Evolutionary conservation across 1,140 invertebrate genomes (phyloP).

Genomic region (Camponotus pennsylvanicus): DNA sequence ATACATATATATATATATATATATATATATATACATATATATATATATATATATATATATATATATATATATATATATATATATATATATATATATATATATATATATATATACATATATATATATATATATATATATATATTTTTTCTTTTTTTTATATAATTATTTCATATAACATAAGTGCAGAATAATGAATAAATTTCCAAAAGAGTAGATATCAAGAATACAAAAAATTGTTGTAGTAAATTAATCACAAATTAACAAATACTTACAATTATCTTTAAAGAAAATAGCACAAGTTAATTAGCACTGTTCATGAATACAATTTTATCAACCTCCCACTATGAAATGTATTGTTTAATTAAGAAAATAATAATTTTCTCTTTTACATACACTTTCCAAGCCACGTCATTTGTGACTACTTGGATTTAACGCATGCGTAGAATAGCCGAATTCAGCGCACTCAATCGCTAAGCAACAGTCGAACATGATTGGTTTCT

Average conservation of each 20-base stretch:
- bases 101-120: slow-evolving; percentile 16
- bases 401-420: slow-evolving; percentile 81
- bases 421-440: slow-evolving; percentile 68
- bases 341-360: no score
- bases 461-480: no score
- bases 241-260: slow-evolving; percentile 54
- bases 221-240: slow-evolving; percentile 33
- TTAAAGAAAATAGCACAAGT: background rate
- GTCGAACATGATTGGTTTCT: no score
- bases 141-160: background rate
- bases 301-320: background rate
- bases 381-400: slow-evolving; percentile 62
- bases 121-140: slow-evolving; percentile 63
- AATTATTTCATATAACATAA: slow-evolving; percentile 33
- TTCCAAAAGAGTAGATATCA: background rate
- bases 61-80: background rate
- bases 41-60: background rate
- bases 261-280: slow-evolving; percentile 26
- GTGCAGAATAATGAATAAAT: background rate
- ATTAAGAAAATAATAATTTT: slow-evolving; percentile 26
- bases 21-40: no score
- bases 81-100: background rate
- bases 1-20: background rate
- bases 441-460: no score
- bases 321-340: background rate